Base-by-base conservation (phyloP, 2,888 invertebrate genomes). In the Ormyrus nitidulus region DNA sequence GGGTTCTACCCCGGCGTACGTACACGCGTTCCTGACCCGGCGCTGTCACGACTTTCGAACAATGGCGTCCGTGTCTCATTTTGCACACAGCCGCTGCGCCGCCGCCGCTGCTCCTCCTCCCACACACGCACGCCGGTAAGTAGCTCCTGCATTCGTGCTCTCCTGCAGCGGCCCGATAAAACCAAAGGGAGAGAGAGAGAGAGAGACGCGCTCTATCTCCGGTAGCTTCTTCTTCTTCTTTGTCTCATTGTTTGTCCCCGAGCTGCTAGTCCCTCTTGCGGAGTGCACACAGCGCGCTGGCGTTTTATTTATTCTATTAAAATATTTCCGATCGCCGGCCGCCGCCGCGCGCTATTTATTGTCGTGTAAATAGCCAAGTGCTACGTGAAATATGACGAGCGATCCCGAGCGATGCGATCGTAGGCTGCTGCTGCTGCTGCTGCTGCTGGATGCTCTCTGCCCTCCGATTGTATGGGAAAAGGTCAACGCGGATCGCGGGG, bases 21-120 rank as follows among this genome's bases (percentile, higher is more conserved):
- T 83, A 88, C 89, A 88, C 88, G 89, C 88, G 89, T 89, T 89
- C 88, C 88, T 89, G 89, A 89, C 89, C 88, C 86, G 85, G 83
- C 86, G 86, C 88, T 89, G 89, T 89, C 89, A 89, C 89, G 89
- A 89, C 88, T 89, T 86, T 86, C 81, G 85, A 86, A 87, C 86
- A 86, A 87, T 87, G 85, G 86, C 86, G 84, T 86, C 85, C 85
- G 86, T 87, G 86, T 86, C 86, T 86, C 86, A 86, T 87, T 87
- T 86, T 81, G 85, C 85, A 87, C 86, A 87, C 86, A 85, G 81
- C 82, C 83, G 34, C 49, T 64, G 61, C 69, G 19, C 77, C 65
- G 9, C 10, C 48, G 7, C 9, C 19, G 3, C 34, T 51, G 13
- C 53, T 46, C 13, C 56, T 51, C 51, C 34, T n/a, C 58, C 0